Evolutionary conservation across 2,113 vertebrate genomes (phyloP).

Genomic region (Plestiodon gilberti): DNA sequence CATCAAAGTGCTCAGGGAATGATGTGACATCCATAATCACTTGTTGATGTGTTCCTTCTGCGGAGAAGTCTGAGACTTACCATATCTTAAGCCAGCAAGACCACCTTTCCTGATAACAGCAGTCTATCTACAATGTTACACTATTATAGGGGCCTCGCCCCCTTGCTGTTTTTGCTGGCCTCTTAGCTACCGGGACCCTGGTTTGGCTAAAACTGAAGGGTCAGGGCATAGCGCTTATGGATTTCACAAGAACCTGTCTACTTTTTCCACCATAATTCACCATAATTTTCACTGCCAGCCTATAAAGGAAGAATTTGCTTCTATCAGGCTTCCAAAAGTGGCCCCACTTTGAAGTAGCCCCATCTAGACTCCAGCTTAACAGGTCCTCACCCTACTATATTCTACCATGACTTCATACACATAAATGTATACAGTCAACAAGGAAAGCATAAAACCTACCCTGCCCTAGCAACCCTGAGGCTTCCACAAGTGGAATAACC

Average conservation of each 20-base stretch:
- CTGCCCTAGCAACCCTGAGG: not conserved
- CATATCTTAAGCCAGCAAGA: not conserved
- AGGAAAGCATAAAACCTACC: not conserved
- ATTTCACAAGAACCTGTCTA: too few species aligned
- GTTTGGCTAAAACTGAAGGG: too few species aligned
- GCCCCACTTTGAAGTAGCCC: not conserved
- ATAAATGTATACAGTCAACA: too few species aligned
- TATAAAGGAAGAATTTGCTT: not conserved
- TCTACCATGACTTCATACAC: too few species aligned
- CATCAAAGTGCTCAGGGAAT: not conserved
- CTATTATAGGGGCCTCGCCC: too few species aligned
- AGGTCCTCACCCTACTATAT: not conserved
- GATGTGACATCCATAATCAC: not conserved
- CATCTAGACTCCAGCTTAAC: not conserved
- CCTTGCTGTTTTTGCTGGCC: too few species aligned
- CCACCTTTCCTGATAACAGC: not conserved
- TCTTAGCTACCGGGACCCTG: too few species aligned
- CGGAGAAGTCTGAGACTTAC: not conserved
- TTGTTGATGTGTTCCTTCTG: not conserved
- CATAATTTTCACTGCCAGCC: too few species aligned
- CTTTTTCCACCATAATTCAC: too few species aligned
- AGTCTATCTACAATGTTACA: too few species aligned
- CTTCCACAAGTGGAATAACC: too few species aligned
- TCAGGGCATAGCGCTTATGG: not conserved
- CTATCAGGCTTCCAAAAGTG: not conserved